Percentiles rank a stretch among this genome's conserved stretches.
Conservation (phyloP, 2,888 invertebrate species). For the Lochmaea crataegi region DNA sequence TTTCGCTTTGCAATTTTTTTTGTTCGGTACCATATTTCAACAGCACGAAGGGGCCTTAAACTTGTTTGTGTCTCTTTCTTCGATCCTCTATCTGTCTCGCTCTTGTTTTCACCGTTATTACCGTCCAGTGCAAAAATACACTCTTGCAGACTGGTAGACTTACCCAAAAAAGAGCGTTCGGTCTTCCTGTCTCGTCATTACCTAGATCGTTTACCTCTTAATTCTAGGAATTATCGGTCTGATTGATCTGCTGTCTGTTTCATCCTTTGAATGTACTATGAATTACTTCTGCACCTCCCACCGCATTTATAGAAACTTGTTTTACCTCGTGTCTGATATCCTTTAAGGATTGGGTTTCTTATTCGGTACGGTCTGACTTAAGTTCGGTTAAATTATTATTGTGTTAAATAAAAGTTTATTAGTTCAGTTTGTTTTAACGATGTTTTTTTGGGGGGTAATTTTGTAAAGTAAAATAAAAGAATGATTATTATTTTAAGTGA, state of each 20-base stretch:
- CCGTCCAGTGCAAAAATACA: not conserved
- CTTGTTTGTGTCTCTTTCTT: not conserved
- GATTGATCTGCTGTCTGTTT: not conserved
- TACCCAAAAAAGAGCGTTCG: not conserved
- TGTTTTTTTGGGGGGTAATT: not conserved
- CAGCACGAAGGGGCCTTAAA: not conserved
- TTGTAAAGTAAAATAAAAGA: too few relatives aligned
- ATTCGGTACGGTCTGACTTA: not conserved
- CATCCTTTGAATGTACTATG: slow-evolving; percentile 9
- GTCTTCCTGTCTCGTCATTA: not conserved
- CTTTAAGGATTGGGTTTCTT: slow-evolving; percentile 6
- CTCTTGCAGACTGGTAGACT: not conserved
- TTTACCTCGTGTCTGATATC: slow-evolving; percentile 5
- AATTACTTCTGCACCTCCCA: slow-evolving; percentile 10
- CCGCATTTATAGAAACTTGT: slow-evolving; percentile 6
- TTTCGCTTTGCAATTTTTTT: too few relatives aligned
- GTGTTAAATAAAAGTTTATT: not conserved
- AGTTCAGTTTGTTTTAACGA: not conserved
- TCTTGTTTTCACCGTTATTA: not conserved
- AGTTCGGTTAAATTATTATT: too few relatives aligned
- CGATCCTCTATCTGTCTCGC: not conserved
- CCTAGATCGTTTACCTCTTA: slow-evolving; percentile 16
- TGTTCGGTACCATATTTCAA: not conserved
- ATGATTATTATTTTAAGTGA: too few relatives aligned
- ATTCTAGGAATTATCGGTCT: slow-evolving; percentile 7